phyloP scores from a whole-genome alignment of 37 sponge, comb jelly and placozoan species.

The Mnemiopsis leidyi region DNA sequence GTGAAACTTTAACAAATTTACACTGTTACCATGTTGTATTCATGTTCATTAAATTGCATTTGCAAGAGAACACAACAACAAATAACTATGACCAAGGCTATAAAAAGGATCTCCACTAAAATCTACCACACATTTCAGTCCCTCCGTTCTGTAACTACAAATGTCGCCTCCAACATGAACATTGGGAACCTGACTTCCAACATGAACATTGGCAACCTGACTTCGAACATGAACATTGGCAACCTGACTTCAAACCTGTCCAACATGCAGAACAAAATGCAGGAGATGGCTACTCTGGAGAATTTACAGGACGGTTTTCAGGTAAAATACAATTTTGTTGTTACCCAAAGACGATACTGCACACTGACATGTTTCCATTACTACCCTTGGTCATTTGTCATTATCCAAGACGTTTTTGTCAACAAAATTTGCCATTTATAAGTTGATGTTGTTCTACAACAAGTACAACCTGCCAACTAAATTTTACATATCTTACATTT shows the following conservation, averaged over 20 bases:
- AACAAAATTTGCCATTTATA: too few species aligned
- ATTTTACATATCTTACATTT: neutral
- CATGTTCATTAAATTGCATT: too few species aligned
- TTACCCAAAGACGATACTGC: too few species aligned
- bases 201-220: neutral
- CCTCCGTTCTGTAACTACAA: neutral
- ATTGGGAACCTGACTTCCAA: neutral
- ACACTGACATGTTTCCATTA: too few species aligned
- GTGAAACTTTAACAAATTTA: too few species aligned
- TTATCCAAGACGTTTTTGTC: too few species aligned
- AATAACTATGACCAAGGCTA: too few species aligned
- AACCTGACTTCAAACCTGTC: neutral
- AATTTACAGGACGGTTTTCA: conserved; percentile 18
- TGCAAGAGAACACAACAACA: too few species aligned
- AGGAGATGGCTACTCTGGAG: conserved; percentile 48
- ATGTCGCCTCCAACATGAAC: neutral
- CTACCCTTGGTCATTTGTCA: too few species aligned
- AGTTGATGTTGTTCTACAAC: neutral
- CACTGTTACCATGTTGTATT: too few species aligned
- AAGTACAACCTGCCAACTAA: neutral
- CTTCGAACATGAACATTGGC: neutral
- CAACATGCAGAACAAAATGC: neutral
- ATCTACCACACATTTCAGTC: neutral
- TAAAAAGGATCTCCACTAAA: too few species aligned
- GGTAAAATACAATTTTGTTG: too few species aligned